Conservation (phyloP, 1,140 invertebrate species). For the Cyclargus thomasi region DNA sequence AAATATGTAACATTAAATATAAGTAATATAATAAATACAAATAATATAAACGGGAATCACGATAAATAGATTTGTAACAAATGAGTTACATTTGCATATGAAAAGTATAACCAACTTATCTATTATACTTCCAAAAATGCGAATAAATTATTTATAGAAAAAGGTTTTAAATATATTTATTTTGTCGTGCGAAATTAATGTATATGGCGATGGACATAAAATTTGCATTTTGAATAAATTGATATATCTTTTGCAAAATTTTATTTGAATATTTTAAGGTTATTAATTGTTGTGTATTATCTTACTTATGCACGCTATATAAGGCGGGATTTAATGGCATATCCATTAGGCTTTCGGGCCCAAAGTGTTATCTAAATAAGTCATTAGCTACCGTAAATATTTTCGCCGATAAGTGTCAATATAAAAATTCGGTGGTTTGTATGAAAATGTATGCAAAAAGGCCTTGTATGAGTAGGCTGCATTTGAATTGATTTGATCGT, state of each 20-base stretch:
- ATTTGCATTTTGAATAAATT: neutral
- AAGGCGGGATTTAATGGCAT: neutral
- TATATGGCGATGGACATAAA: neutral
- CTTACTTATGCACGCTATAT: neutral
- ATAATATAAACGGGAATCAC: neutral
- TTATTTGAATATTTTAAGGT: neutral
- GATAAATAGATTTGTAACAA: neutral
- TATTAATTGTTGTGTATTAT: slow-evolving; percentile 11
- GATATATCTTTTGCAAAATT: neutral
- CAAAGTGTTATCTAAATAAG: neutral
- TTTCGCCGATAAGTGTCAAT: neutral
- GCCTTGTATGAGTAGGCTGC: neutral
- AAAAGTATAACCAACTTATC: neutral
- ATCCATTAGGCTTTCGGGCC: neutral
- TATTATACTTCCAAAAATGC: neutral
- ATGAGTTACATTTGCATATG: slow-evolving; percentile 1
- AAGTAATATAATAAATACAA: neutral
- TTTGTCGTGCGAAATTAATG: neutral
- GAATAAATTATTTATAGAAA: neutral
- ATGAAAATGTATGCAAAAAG: slow-evolving; percentile 12
- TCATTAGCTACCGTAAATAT: slow-evolving; percentile 21
- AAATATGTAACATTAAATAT: too few relatives aligned
- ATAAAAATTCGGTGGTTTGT: slow-evolving; percentile 3
- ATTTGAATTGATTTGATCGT: neutral
- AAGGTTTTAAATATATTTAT: neutral